Conservation (phyloP, 1,140 invertebrate genomes). For the Argopecten irradians region DNA sequence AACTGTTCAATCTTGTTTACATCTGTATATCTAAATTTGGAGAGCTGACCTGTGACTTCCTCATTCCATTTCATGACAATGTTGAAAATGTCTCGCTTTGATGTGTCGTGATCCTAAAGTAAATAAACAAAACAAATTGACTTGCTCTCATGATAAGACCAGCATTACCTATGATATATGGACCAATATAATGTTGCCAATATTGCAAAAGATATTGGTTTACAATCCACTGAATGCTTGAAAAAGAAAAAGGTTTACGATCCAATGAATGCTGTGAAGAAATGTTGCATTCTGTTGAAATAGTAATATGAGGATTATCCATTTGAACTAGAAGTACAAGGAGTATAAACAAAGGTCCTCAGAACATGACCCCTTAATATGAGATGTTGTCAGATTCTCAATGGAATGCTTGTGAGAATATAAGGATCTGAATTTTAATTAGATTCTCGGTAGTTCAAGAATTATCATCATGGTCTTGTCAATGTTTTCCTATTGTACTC, state of each 20-base stretch:
- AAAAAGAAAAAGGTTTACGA: background rate
- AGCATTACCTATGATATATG: too few relatives aligned
- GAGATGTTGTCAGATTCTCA: too few relatives aligned
- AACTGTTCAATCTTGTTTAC: constrained; percentile 52
- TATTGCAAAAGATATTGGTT: background rate
- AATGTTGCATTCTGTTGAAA: background rate
- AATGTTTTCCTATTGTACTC: too few relatives aligned
- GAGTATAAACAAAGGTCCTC: too few relatives aligned
- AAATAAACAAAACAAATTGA: background rate
- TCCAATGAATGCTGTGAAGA: background rate
- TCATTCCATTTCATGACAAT: constrained; percentile 59
- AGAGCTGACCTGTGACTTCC: constrained; percentile 44
- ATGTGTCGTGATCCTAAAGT: constrained; percentile 62
- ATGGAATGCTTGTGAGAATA: too few relatives aligned
- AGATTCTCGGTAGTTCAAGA: too few relatives aligned
- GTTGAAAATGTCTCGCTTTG: constrained; percentile 64
- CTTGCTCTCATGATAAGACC: background rate
- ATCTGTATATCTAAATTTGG: constrained; percentile 52
- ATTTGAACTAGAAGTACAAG: too few relatives aligned
- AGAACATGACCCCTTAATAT: too few relatives aligned
- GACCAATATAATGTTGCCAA: too few relatives aligned
- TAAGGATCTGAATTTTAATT: too few relatives aligned
- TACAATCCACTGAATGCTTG: background rate
- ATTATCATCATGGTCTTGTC: too few relatives aligned
- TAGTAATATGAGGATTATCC: background rate